Conservation (phyloP, 2,888 invertebrate genomes). For the Zootermopsis nevadensis region DNA sequence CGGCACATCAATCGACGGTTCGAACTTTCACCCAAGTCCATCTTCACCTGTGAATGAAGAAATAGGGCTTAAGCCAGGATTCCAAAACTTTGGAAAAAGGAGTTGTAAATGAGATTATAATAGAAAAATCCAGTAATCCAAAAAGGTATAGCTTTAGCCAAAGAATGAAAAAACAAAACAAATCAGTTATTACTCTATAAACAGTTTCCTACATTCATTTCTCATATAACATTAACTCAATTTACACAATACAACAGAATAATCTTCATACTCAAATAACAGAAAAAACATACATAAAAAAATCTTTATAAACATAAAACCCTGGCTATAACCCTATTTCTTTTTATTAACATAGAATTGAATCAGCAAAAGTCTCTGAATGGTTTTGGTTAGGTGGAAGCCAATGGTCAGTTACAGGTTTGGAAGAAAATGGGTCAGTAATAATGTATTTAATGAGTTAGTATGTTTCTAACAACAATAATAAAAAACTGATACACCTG, state of each 20-base stretch:
- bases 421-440: not conserved
- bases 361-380: not conserved
- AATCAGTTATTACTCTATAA: not conserved
- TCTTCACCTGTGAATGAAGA: conserved; percentile 31
- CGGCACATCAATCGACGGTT: not conserved
- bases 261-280: not conserved
- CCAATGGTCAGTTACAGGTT: not conserved
- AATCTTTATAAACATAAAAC: not conserved
- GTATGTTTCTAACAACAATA: not conserved
- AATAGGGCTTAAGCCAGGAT: conserved; percentile 14
- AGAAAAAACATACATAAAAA: not conserved
- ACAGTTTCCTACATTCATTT: not conserved
- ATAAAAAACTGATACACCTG: not conserved
- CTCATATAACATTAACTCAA: not conserved
- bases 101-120: not conserved
- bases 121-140: not conserved
- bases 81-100: not conserved
- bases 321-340: not conserved
- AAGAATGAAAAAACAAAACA: not conserved
- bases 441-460: not conserved
- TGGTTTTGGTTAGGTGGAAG: not conserved
- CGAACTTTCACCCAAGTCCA: conserved; percentile 17
- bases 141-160: not conserved
- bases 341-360: not conserved
- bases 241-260: not conserved